Conservation (phyloP, 2,797 vertebrate genomes). For the Clarias fuscus region DNA sequence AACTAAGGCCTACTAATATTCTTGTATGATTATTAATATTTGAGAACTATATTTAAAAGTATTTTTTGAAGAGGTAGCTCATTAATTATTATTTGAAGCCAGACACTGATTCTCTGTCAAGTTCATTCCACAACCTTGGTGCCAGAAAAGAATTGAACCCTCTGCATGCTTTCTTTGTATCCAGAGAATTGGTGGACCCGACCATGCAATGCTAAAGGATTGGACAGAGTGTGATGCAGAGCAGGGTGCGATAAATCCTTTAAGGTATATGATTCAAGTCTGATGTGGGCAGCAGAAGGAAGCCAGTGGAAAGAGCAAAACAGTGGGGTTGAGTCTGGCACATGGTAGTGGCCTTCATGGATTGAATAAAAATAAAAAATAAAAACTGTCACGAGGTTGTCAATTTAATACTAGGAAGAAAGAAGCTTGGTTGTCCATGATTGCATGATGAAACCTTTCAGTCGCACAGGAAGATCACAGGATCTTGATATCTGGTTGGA, state of each 20-base stretch:
- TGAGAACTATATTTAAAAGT: neutral
- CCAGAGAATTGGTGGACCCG: neutral
- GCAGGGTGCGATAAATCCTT: neutral
- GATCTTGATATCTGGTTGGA: too few species aligned
- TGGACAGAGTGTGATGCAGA: neutral
- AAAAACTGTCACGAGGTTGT: neutral
- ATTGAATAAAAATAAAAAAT: too few species aligned
- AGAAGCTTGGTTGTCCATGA: neutral
- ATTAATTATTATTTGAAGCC: neutral
- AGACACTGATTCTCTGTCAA: neutral
- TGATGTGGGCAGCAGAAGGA: too few species aligned
- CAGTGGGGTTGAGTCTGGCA: too few species aligned
- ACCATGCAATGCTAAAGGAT: neutral
- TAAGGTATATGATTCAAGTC: neutral
- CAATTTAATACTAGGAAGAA: neutral
- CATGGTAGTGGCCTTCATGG: too few species aligned
- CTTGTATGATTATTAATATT: neutral
- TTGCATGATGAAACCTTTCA: neutral
- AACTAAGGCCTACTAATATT: neutral
- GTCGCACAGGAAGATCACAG: too few species aligned
- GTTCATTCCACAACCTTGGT: neutral
- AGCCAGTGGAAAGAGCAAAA: neutral
- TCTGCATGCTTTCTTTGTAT: neutral
- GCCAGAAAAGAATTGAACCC: neutral
- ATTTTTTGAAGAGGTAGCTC: neutral